phyloP scores from a whole-genome alignment of 2,113 vertebrate species.

The Laticauda colubrina region DNA sequence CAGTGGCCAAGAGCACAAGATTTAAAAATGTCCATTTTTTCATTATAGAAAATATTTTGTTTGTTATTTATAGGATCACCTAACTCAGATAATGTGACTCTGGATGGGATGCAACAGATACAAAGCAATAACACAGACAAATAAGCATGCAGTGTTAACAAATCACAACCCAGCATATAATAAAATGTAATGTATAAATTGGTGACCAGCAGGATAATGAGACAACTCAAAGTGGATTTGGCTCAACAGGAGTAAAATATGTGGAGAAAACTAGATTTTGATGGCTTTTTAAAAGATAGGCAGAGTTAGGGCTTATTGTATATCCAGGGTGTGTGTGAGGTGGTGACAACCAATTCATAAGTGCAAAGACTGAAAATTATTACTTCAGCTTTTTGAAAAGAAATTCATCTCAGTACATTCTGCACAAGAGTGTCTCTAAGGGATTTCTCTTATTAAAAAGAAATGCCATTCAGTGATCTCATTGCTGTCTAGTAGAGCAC shows the following conservation, averaged over 20 bases:
- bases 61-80: background rate
- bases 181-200: background rate
- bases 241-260: background rate
- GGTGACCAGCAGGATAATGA: background rate
- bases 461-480: constrained; percentile 34
- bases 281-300: background rate
- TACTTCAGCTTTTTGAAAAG: constrained; percentile 31
- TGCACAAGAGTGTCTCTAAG: constrained; percentile 48
- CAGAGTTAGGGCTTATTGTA: background rate
- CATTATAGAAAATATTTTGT: background rate
- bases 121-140: background rate
- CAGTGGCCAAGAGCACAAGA: background rate
- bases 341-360: background rate
- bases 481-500: constrained; percentile 56
- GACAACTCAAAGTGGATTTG: background rate
- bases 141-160: background rate
- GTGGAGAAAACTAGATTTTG: background rate
- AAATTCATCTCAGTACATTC: constrained; percentile 33
- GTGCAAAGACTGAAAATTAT: constrained; percentile 25
- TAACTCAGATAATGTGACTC: background rate
- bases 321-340: background rate
- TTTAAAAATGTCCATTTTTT: background rate
- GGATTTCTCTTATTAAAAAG: constrained; percentile 56
- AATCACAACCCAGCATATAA: background rate
- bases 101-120: background rate